Conservation (phyloP, 2,888 invertebrate species). For the Cheilosia vulpina region DNA sequence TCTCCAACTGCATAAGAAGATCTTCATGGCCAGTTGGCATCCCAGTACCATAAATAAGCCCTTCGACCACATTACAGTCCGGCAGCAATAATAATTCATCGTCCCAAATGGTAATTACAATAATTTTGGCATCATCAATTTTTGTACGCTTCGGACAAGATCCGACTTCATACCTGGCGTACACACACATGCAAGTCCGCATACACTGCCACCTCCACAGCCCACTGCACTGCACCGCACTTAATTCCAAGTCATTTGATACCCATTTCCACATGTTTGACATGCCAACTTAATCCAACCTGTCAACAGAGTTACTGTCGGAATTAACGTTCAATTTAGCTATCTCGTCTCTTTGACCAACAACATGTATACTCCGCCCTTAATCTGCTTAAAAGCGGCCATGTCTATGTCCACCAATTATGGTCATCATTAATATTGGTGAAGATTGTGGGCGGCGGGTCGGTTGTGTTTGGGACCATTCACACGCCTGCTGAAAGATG, state of each 20-base stretch:
- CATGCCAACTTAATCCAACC: conserved; percentile 71
- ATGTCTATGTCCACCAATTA: conserved; percentile 73
- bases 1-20: no score
- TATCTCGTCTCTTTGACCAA: conserved; percentile 17
- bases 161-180: conserved; percentile 19
- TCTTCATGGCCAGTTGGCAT: background rate
- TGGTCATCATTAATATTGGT: conserved; percentile 70
- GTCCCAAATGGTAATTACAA: conserved; percentile 29
- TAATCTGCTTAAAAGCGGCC: conserved; percentile 66
- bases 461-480: background rate
- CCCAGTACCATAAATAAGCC: conserved; percentile 27
- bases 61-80: conserved; percentile 23
- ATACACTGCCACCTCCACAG: background rate
- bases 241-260: conserved; percentile 68
- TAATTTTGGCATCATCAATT: conserved; percentile 61
- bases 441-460: conserved; percentile 59
- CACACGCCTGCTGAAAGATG: conserved; percentile 42
- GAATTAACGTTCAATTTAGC: conserved; percentile 69
- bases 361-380: background rate
- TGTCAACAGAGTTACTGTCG: conserved; percentile 74
- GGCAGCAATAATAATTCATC: conserved; percentile 60
- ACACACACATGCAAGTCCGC: background rate
- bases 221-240: background rate
- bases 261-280: conserved; percentile 64
- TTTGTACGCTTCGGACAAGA: conserved; percentile 49